phyloP scores from a whole-genome alignment of 2,113 vertebrate genomes.

The Elephas maximus region DNA sequence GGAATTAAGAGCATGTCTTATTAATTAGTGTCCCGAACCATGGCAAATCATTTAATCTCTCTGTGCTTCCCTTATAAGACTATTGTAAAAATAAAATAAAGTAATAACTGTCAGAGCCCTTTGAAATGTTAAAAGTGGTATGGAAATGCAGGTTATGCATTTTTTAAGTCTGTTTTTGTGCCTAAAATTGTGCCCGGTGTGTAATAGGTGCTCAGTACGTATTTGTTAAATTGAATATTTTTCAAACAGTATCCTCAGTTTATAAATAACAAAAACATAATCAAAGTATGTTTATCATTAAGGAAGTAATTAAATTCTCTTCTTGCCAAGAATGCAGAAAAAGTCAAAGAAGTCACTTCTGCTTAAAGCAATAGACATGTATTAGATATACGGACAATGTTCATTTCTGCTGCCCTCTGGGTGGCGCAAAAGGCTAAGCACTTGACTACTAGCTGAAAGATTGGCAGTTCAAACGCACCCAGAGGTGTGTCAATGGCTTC shows the following conservation, averaged over 20 bases:
- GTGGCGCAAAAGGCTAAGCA: no score
- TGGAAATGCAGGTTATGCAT: not conserved
- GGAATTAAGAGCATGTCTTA: not conserved
- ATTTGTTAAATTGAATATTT: not conserved
- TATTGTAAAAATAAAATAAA: not conserved
- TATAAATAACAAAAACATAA: not conserved
- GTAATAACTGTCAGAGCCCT: not conserved
- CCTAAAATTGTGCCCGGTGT: not conserved
- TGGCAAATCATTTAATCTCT: not conserved
- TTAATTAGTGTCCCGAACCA: not conserved
- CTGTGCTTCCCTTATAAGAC: not conserved
- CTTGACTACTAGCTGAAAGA: not conserved
- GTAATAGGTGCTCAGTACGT: no score
- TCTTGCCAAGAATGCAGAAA: not conserved
- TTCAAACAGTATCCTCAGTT: not conserved
- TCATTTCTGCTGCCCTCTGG: not conserved
- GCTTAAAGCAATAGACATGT: not conserved
- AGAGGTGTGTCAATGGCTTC: not conserved
- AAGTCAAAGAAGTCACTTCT: not conserved
- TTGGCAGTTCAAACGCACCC: not conserved
- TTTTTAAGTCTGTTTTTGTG: not conserved
- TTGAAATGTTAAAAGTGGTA: not conserved
- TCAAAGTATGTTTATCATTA: not conserved
- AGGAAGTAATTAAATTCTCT: constrained; percentile 21
- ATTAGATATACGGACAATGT: not conserved